A percentile compares a stretch with the other conserved stretches of the same genome.
Conservation (phyloP, 2,113 vertebrate genomes). For the Mixornis gularis region DNA sequence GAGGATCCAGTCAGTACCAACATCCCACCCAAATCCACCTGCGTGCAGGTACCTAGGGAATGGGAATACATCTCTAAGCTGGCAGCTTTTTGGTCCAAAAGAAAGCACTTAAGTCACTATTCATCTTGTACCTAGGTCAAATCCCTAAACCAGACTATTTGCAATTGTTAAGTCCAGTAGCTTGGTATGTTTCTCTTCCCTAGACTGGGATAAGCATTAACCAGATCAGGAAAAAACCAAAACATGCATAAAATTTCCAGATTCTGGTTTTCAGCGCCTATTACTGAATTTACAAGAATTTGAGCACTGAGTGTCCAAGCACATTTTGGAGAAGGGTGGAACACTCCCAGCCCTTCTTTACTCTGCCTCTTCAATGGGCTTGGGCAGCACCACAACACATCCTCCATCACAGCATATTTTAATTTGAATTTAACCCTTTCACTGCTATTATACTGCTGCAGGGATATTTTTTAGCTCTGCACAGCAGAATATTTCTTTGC, state of each 20-base stretch:
- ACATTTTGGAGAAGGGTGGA: not conserved
- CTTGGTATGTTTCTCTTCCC: not conserved
- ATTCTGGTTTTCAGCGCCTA: not conserved
- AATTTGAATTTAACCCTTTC: not conserved
- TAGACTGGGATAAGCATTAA: not conserved
- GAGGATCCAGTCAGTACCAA: not conserved
- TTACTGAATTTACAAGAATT: not conserved
- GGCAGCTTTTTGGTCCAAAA: not conserved
- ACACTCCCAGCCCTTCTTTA: not conserved
- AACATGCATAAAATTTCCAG: not conserved
- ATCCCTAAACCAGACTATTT: not conserved
- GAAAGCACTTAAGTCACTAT: not conserved
- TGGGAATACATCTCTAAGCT: not conserved
- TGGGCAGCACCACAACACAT: not conserved
- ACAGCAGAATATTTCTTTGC: fast-evolving
- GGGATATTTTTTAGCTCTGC: not conserved
- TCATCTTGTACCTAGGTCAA: not conserved
- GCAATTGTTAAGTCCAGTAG: not conserved
- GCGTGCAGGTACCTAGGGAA: not conserved
- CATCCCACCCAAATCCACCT: not conserved
- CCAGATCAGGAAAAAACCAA: not conserved
- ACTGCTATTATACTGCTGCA: not conserved
- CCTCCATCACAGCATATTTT: not conserved
- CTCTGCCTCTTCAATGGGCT: not conserved
- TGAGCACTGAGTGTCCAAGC: not conserved